phyloP scores from a whole-genome alignment of 1,140 invertebrate genomes.

The Nasonia longicornis region DNA sequence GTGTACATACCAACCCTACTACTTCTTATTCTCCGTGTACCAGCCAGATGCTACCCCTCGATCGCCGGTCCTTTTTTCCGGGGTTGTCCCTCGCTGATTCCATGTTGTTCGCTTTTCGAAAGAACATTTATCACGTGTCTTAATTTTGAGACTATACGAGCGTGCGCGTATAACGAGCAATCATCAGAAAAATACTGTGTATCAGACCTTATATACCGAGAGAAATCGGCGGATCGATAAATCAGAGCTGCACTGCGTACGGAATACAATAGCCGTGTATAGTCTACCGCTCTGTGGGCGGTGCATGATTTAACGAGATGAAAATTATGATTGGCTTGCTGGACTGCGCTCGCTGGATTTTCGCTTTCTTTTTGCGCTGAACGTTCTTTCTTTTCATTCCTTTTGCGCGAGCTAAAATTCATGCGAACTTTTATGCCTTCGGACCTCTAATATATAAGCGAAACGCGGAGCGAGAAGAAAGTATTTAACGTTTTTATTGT shows the following conservation, averaged over 20 bases:
- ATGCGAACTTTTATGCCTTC: not conserved
- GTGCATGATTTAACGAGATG: not conserved
- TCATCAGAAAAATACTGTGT: constrained; percentile 26
- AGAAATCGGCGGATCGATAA: constrained; percentile 23
- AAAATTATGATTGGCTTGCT: not conserved
- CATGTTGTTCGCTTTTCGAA: not conserved
- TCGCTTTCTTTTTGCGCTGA: not conserved
- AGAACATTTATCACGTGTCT: constrained; percentile 27
- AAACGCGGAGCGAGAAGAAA: not conserved
- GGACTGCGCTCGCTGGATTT: not conserved
- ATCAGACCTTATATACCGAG: not conserved
- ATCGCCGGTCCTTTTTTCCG: not conserved
- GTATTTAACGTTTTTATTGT: not conserved
- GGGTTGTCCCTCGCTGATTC: not conserved
- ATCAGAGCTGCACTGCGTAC: not conserved
- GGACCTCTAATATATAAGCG: not conserved
- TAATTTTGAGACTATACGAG: not conserved
- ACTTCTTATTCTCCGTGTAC: not conserved
- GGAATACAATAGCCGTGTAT: constrained; percentile 5
- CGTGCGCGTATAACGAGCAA: not conserved
- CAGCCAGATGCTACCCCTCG: not conserved
- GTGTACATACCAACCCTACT: not conserved
- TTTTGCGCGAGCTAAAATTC: not conserved
- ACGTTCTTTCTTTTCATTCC: not conserved
- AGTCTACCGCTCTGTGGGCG: not conserved